Base-by-base conservation (phyloP, 2,888 invertebrate species). In the Eilema griseolum region DNA sequence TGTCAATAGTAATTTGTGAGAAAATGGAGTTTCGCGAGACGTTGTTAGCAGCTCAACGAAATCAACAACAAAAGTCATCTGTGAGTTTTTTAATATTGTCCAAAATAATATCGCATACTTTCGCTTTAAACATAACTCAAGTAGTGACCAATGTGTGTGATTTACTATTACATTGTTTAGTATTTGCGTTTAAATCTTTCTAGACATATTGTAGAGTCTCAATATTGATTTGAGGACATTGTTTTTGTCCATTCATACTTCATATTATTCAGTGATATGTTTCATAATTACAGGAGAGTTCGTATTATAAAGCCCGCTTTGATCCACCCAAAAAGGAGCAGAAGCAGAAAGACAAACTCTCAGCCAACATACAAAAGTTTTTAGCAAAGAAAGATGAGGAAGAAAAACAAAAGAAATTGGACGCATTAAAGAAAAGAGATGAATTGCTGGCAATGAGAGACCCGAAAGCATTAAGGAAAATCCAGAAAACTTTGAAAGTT, bases 361-460 rank as follows among this genome's bases (percentile, higher is more conserved):
- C 98, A 0, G 96, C 96, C 1, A 98, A 98, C 82, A 97, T 98
- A 66, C 97, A 97, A 87, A 98, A 97, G 87, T 98, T 98, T 90
- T 92, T 98, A 24, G 97, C 97, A 1, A 97, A 97, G 81, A 97
- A 97, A 85, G 98, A 98, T 87, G 97, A 97, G 73, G 98, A 98
- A 87, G 98, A 98, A 83, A 96, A 92, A 71, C 95, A 95, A 71
- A 97, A 97, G 83, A 94, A 96, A 72, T 85, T 95, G 1, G 96
- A 97, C 66, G 97, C 96, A 41, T 96, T 96, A 71, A 96, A 95
- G 80, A 97, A 97, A 85, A 96, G 96, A 66, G 96, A 97, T 0
- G 96, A 96, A 70, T 86, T 97, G 63, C 85, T 96, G 56, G 96
- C 97, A 0, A 94, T 96, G 92, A 94, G 97, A 31, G 97, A 98